These are phyloP conservation scores for Cantharis lateralis DNA, from an alignment of 2,888 invertebrate species.

Conservation along the genomic window DNA sequence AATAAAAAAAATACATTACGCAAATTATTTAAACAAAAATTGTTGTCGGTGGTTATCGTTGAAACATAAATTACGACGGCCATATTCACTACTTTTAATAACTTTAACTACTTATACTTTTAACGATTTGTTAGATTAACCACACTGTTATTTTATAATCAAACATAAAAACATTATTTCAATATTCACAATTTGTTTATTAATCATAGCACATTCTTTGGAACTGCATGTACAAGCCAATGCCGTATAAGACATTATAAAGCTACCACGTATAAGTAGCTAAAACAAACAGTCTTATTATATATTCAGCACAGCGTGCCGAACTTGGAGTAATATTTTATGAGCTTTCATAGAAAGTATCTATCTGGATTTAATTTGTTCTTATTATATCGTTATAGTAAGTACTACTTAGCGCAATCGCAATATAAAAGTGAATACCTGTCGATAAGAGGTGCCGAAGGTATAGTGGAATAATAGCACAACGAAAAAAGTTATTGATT, in stretches of 20 bases:
- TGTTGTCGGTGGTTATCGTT: not conserved
- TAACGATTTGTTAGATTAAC: not conserved
- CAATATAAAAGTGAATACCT: not conserved
- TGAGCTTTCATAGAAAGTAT: not conserved
- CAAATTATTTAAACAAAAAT: not conserved
- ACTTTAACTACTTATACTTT: not conserved
- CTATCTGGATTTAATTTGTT: not conserved
- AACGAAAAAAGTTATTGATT: not conserved
- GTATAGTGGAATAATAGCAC: not conserved
- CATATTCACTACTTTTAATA: not conserved
- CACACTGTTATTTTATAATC: not conserved
- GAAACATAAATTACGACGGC: not conserved
- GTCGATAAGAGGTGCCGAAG: not conserved
- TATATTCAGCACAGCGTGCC: not conserved
- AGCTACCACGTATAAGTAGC: not conserved
- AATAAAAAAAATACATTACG: slow-evolving; percentile 8
- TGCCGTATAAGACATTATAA: not conserved
- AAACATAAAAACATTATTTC: not conserved
- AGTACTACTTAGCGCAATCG: not conserved
- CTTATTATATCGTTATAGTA: not conserved
- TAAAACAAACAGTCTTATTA: not conserved
- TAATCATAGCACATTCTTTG: not conserved
- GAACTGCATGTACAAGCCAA: not conserved
- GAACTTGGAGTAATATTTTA: not conserved
- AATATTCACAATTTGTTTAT: not conserved